Base-by-base conservation (phyloP, 2,797 vertebrate genomes). In the Sebastes minor region DNA sequence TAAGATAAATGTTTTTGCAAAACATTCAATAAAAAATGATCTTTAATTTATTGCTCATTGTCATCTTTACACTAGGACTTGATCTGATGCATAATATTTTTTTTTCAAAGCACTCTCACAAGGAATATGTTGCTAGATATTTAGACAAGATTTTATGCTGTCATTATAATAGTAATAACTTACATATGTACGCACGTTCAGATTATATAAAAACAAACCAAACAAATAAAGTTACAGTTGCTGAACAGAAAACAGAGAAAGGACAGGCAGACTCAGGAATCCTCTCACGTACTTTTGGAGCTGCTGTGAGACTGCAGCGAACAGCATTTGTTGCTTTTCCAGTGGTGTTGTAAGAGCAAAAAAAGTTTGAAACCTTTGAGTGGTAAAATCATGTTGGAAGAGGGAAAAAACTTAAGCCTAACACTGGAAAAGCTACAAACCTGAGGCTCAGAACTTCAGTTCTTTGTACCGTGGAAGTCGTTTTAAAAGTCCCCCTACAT, bases 1-100 rank as follows among this genome's bases (percentile, higher is more conserved):
- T 90, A 93, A 92, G 93, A 93, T 93, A 94, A 92, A 95, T 92
- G 90, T 93, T 94, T 90, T 93, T 95, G 95, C 91, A 96, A 96
- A 96, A 96, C 95, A 96, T 96, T 94, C 93, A 96, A 95, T 96
- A 95, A 94, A 96, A 94, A 96, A 96, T 92, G 76, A 90, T 92
- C 80, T 90, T 94, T 89, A 88, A 91, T 94, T 96, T 96, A 96
- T 96, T 96, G 96, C 95, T 96, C 88, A 81, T 94, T 87, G 88
- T 93, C 90, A 92, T 91, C 71, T 82, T 95, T 91, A 95, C 87
- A 94, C 94, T 91, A 94, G 90, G 93, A 94, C 80, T 94, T 94
- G 83, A 94, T 95, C 90, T 83, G 94, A 96, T 96, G 95, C 95
- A 96, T 96, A 95, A 93, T 93, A 75, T 33, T 73, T 76, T 91